These are phyloP conservation scores for Takifugu rubripes DNA, from an alignment of 2,797 vertebrate genomes.

Conservation along the genomic window DNA sequence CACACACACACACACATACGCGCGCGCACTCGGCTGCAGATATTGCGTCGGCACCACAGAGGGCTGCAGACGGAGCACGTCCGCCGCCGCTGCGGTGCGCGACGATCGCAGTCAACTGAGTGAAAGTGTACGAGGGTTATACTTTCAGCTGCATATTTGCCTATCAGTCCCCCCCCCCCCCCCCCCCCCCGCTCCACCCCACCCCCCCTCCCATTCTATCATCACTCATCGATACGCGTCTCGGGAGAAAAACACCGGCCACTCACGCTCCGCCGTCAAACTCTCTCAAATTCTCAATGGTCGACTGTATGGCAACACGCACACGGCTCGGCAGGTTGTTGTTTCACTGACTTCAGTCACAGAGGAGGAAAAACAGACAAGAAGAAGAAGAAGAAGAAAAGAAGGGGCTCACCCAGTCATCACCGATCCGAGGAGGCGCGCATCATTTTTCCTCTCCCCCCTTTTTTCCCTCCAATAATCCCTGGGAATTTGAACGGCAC, in stretches of 20 bases:
- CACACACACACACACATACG: too few species aligned
- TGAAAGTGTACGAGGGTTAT: slow-evolving; percentile 32
- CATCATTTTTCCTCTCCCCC: slow-evolving; percentile 48
- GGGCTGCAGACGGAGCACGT: slow-evolving; percentile 54
- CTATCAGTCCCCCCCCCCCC: neutral
- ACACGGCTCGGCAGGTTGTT: slow-evolving; percentile 42
- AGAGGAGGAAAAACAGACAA: slow-evolving; percentile 16
- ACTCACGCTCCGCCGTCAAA: slow-evolving; percentile 52
- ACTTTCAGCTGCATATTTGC: neutral
- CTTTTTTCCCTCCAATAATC: slow-evolving; percentile 67
- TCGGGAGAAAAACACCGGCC: slow-evolving; percentile 28
- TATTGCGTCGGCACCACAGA: slow-evolving; percentile 32
- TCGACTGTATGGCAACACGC: slow-evolving; percentile 35
- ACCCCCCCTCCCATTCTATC: neutral
- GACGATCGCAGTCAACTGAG: slow-evolving; percentile 38
- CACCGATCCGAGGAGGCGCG: slow-evolving; percentile 65
- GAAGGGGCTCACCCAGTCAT: slow-evolving; percentile 69
- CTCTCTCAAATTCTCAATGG: slow-evolving; percentile 60
- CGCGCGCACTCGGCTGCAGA: slow-evolving; percentile 29
- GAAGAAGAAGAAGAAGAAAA: neutral
- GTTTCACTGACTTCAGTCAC: slow-evolving; percentile 42
- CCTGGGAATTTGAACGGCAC: slow-evolving; percentile 69
- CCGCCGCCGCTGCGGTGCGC: slow-evolving; percentile 53
- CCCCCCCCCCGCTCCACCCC: slow-evolving; percentile 20
- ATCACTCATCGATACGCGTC: slow-evolving; percentile 42